These are phyloP conservation scores for Miniopterus natalensis DNA, from an alignment of 2,113 vertebrate species.

Conservation along the genomic window DNA sequence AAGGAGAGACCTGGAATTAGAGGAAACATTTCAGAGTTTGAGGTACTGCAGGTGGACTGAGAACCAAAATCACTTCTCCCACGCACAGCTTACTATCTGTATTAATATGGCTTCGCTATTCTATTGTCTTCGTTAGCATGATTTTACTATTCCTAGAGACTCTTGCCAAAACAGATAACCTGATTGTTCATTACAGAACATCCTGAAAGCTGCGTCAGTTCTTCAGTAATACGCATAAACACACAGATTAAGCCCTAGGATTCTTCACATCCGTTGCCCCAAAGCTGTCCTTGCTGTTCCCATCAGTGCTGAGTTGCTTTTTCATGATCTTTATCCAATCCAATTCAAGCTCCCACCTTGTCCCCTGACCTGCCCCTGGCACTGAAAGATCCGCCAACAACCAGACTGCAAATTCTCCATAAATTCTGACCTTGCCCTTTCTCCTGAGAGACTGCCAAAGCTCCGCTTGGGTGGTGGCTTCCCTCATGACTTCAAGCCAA, in stretches of 20 bases:
- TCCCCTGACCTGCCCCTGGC: not conserved
- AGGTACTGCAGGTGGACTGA: not conserved
- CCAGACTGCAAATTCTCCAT: conserved; percentile 7
- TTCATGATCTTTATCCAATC: not conserved
- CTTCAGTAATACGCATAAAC: not conserved
- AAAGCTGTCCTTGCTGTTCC: not conserved
- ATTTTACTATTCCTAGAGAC: not conserved
- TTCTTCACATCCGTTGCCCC: not conserved
- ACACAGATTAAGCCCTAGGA: not conserved
- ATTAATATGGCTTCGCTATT: not conserved
- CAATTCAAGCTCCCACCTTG: not conserved
- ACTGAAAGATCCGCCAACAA: not conserved
- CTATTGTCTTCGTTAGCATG: not conserved
- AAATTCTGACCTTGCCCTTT: not conserved
- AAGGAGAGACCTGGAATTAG: not conserved
- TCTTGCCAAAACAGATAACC: not conserved
- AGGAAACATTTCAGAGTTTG: not conserved
- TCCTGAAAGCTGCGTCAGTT: not conserved
- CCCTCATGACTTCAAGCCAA: not conserved
- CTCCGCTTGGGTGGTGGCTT: not conserved
- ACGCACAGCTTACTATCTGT: not conserved
- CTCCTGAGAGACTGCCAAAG: not conserved
- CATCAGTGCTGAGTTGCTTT: not conserved
- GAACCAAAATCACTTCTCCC: not conserved
- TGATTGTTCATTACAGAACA: not conserved